Conservation (phyloP, 2,888 invertebrate genomes). For the Clivina fossor region DNA sequence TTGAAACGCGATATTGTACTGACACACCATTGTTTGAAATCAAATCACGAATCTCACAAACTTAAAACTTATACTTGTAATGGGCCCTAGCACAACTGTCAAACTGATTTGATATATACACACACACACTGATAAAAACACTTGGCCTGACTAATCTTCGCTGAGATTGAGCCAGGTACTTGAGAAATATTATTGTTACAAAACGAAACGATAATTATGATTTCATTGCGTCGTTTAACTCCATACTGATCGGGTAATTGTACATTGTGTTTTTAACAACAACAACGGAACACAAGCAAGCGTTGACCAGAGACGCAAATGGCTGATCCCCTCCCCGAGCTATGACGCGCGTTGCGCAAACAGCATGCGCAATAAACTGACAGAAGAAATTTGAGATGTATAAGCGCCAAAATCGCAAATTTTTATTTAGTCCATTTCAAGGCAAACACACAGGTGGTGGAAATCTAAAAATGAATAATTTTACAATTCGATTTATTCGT, state of each 20-base stretch:
- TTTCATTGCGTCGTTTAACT: conserved; percentile 6
- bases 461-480: too few species aligned
- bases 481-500: too few species aligned
- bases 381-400: too few species aligned
- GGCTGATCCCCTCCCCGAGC: too few species aligned
- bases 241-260: conserved; percentile 20
- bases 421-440: too few species aligned
- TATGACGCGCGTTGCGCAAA: neutral
- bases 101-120: neutral
- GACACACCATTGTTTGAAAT: conserved; percentile 20
- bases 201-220: conserved; percentile 1
- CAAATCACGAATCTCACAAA: neutral
- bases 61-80: neutral
- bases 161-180: conserved; percentile 60
- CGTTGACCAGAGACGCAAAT: too few species aligned
- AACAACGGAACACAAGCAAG: neutral
- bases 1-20: conserved; percentile 38
- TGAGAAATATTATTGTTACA: conserved; percentile 34
- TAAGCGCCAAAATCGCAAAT: too few species aligned
- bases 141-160: conserved; percentile 60
- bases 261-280: conserved; percentile 5
- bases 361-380: neutral
- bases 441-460: too few species aligned
- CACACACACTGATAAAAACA: conserved; percentile 13
- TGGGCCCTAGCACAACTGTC: neutral